These are phyloP conservation scores for Caerostris darwini DNA, from an alignment of 1,140 invertebrate species.

Conservation along the genomic window DNA sequence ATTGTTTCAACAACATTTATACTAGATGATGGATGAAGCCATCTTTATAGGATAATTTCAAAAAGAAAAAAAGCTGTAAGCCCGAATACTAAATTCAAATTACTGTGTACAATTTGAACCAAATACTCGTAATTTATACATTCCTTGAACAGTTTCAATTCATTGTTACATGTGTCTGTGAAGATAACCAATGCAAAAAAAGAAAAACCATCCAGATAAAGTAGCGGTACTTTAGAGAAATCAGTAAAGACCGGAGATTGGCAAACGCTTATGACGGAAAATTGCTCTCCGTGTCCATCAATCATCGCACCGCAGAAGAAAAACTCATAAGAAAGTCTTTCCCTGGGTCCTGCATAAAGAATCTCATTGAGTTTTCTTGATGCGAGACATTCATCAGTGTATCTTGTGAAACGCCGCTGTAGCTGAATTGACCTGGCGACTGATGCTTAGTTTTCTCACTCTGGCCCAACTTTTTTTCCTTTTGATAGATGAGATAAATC, in stretches of 20 bases:
- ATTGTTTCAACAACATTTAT: too few species aligned
- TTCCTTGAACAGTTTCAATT: not conserved
- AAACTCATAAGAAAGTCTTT: not conserved
- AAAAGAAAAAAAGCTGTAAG: too few species aligned
- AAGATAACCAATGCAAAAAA: not conserved
- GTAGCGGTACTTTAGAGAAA: constrained; percentile 1
- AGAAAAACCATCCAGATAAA: not conserved
- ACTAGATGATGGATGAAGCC: too few species aligned
- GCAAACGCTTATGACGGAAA: constrained; percentile 37
- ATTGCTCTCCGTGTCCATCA: constrained; percentile 23
- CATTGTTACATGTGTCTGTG: not conserved
- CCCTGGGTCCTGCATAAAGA: constrained; percentile 1
- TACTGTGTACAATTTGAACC: too few species aligned
- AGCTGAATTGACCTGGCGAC: constrained; percentile 1
- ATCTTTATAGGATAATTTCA: too few species aligned
- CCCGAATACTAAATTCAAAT: too few species aligned
- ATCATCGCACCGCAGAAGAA: constrained; percentile 30
- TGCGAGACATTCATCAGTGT: constrained; percentile 21
- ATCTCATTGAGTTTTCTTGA: constrained; percentile 26
- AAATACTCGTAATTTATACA: not conserved
- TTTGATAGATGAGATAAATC: not conserved
- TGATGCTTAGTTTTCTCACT: not conserved
- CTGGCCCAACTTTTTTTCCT: not conserved
- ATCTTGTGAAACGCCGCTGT: not conserved
- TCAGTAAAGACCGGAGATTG: constrained; percentile 53